phyloP scores from a whole-genome alignment of 2,113 vertebrate species.

The western clawed frog (Xenopus tropicalis) region UCB_Xtro_10.0 CM004443.2:57362501-57363000 shows the following conservation, averaged over 20 bases:
- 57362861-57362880: no score
- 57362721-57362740: not conserved
- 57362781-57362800: no score
- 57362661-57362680: not conserved
- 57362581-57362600: constrained; percentile 9
- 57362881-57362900: no score
- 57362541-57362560: not conserved
- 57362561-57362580: constrained; percentile 24
- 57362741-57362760: not conserved
- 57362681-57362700: not conserved
- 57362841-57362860: no score
- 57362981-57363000: no score
- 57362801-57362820: no score
- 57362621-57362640: accelerated
- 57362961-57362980: no score
- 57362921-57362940: no score
- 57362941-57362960: no score
- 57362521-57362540: constrained; percentile 26
- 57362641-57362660: constrained; percentile 6
- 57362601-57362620: not conserved
- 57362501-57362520: not conserved
- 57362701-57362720: not conserved
- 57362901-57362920: no score
- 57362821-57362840: no score
- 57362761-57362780: no score